phyloP scores from a whole-genome alignment of 1,140 invertebrate species.

The Cherax destructor region DNA sequence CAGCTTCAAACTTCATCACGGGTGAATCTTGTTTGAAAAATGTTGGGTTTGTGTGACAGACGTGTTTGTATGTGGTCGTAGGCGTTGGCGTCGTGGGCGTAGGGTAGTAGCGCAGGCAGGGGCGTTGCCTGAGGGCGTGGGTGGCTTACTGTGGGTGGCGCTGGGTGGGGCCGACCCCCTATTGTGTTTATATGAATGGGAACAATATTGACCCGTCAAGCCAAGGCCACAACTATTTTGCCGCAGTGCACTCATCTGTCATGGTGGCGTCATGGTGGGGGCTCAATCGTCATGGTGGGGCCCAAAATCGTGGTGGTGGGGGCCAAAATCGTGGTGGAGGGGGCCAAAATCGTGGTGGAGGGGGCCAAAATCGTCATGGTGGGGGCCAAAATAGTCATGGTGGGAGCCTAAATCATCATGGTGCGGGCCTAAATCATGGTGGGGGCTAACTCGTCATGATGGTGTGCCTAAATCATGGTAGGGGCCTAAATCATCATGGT shows the following conservation, averaged over 20 bases:
- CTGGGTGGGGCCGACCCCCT: slow-evolving; percentile 28
- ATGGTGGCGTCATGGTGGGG: not conserved
- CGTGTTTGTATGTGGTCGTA: not conserved
- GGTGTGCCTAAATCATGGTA: too few species aligned
- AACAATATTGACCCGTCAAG: slow-evolving; percentile 34
- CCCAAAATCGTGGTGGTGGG: not conserved
- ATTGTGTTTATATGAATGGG: slow-evolving; percentile 51
- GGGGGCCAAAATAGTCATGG: too few species aligned
- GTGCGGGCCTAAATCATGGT: too few species aligned
- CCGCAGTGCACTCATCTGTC: not conserved
- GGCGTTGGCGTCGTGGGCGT: not conserved
- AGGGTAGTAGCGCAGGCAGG: slow-evolving; percentile 13
- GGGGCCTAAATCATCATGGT: too few species aligned
- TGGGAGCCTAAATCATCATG: too few species aligned
- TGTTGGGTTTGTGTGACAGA: too few species aligned
- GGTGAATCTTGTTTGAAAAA: too few species aligned
- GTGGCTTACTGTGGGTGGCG: slow-evolving; percentile 14
- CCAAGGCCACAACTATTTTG: slow-evolving; percentile 19
- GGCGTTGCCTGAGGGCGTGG: slow-evolving; percentile 39
- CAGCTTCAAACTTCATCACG: too few species aligned
- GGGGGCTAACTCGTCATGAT: too few species aligned
- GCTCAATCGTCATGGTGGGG: not conserved
- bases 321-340: not conserved
- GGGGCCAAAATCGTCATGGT: too few species aligned
- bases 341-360: too few species aligned